Evolutionary conservation across 2,888 invertebrate genomes (phyloP), one percentile per base, ranked within the genome.

Genomic region (Himalopsyche tibetana): DNA sequence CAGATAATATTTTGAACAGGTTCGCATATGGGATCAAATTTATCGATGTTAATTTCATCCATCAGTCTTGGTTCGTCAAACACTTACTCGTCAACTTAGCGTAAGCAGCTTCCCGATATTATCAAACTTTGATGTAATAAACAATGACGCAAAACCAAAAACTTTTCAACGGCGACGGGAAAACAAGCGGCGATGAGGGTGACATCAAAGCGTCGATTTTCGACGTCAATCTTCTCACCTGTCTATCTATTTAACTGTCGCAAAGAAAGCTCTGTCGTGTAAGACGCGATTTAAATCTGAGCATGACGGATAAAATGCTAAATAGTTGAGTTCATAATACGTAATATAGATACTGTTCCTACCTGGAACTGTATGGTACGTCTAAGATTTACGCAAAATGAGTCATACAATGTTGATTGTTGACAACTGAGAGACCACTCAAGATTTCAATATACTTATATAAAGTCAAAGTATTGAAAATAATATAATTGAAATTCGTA

Each of bases 131-230:
- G 63, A 63, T 15, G 63, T 63, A 63, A 63, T 63, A 63, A 63
- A 63, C 63, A 63, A 63, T 63, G 63, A 63, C 63, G 63, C 63
- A 63, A 63, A 63, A 63, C 63, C 63, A 19, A 63, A 63, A 63
- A 63, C 19, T 63, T 63, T 63, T 63, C 28, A 63, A 28, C 28
- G 63, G 19, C 15, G 63, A 19, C 8, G 63, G 19, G 6, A 28
- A 28, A 63, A 63, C 63, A n/a, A 19, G 63, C 28, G 63, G 19
- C 63, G 63, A 63, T 19, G n/a, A 15, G 63, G 63, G 28, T 28
- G 63, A 63, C 63, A 28, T 63, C 63, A 63, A 63, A 63, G 63
- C 63, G 63, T 63, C 63, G 63, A 63, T 63, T 63, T 63, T 63
- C 63, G 63, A 63, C 63, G 63, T 63, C 63, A 63, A 63, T 63